Base-by-base conservation (phyloP, 2,797 vertebrate species). In the Phoebastria nigripes region DNA sequence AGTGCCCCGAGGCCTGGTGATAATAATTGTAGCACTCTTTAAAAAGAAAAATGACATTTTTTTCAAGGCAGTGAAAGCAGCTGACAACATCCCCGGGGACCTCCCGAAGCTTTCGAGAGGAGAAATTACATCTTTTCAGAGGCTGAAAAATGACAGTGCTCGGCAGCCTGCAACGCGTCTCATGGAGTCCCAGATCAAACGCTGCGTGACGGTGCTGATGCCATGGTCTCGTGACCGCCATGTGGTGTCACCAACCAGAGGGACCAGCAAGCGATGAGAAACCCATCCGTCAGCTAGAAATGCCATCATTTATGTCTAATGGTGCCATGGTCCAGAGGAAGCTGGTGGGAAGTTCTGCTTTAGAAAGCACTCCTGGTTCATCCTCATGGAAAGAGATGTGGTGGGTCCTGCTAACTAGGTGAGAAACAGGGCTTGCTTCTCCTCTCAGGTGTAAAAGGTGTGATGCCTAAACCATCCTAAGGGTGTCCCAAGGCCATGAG, bases 31-130 rank as follows among this genome's bases (percentile, higher is more conserved):
- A 84, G 81, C 81, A 78, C 73, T 92, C 89, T 92, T 95, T 91
- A 92, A 59, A 94, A 94, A 90, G 92, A 97, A 94, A 97, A 95
- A 94, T 69, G 91, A 86, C 94, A 37, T 92, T 95, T 73, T 87
- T 90, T 94, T 82, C 88, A 19, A 94, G 85, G 82, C 62, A 3
- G 56, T 77, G 87, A 93, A 96, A 96, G 96, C 95, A 74, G 47
- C 74, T 85, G 93, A 90, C 84, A 55, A 85, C 77, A 31, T 95
- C 95, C 85, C 89, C 2, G 0, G 95, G 93, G 96, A 95, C 62
- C 66, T 76, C 87, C 95, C 19, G 13, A 37, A 83, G 91, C 96
- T 94, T 96, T 95, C 59, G 33, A 93, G 95, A 96, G 90, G 67
- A 96, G 94, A 94, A 96, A 91, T 91, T 67, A 39, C 92, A 80